phyloP scores from a whole-genome alignment of 2,113 vertebrate species.

The Chaetorhynchus papuensis region DNA sequence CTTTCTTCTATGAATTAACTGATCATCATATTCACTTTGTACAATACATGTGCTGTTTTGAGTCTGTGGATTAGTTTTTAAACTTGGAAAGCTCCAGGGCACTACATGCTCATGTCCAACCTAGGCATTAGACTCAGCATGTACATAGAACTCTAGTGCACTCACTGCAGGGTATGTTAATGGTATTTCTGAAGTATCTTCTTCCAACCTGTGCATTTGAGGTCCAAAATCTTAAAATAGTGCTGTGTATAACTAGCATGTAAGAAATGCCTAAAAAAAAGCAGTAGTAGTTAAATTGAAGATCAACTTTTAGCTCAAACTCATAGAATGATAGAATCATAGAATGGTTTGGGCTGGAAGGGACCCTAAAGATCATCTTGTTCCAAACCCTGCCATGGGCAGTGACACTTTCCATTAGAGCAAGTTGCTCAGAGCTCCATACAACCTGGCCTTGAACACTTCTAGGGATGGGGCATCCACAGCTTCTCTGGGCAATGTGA shows the following conservation, averaged over 20 bases:
- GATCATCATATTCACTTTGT: background rate
- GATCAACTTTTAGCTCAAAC: background rate
- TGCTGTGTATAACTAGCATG: background rate
- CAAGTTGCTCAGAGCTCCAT: background rate
- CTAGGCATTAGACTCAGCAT: accelerated
- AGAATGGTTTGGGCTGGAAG: background rate
- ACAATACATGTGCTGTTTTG: background rate
- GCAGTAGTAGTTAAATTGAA: background rate
- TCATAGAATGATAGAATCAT: background rate
- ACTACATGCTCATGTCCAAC: accelerated
- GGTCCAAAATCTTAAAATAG: background rate
- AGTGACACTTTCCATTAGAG: background rate
- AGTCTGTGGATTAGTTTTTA: background rate
- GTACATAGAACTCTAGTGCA: background rate
- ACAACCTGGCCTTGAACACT: background rate
- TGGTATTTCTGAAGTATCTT: background rate
- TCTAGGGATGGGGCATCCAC: background rate
- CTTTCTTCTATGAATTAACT: background rate
- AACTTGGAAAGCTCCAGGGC: background rate
- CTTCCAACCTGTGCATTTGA: background rate
- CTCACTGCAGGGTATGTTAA: background rate
- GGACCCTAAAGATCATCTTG: background rate
- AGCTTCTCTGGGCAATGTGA: background rate
- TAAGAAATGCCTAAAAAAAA: background rate
- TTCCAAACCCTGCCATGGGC: background rate